Percentiles rank a stretch among this genome's conserved stretches.
Evolutionary conservation across 2,888 invertebrate genomes (phyloP).

Genomic region (Atethmia centrago): DNA sequence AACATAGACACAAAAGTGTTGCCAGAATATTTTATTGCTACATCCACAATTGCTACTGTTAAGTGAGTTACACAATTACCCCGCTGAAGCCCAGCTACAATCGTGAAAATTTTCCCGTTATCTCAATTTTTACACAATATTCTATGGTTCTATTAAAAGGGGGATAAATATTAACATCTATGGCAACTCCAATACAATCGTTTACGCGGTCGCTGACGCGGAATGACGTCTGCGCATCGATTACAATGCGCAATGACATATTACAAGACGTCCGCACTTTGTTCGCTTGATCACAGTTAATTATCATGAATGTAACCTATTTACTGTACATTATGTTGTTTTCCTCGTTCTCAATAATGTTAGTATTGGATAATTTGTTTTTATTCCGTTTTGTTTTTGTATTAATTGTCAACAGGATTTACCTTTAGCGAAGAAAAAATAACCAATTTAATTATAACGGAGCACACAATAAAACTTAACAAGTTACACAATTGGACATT

Average conservation of each 20-base stretch:
- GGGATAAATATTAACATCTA: background rate
- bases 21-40: no score
- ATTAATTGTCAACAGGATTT: no score
- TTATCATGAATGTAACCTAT: conserved; percentile 8
- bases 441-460: no score
- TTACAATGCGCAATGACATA: conserved; percentile 36
- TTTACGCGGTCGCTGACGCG: conserved; percentile 32
- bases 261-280: conserved; percentile 8
- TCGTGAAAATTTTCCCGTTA: background rate
- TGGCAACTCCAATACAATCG: conserved; percentile 10
- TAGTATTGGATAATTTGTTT: background rate
- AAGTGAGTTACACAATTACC: no score
- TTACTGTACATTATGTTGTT: conserved; percentile 7
- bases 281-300: conserved; percentile 21
- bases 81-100: no score
- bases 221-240: conserved; percentile 45
- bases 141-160: background rate
- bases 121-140: no score
- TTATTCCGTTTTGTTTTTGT: background rate
- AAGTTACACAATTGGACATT: no score
- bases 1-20: no score
- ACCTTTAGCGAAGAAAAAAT: no score
- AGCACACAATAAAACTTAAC: no score
- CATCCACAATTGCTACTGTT: no score
- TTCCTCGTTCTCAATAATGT: conserved; percentile 14